Percentiles rank a stretch among this genome's conserved stretches.
These are phyloP conservation scores for Parus major DNA, from an alignment of 2,113 vertebrate genomes.

Conservation along the genomic window DNA sequence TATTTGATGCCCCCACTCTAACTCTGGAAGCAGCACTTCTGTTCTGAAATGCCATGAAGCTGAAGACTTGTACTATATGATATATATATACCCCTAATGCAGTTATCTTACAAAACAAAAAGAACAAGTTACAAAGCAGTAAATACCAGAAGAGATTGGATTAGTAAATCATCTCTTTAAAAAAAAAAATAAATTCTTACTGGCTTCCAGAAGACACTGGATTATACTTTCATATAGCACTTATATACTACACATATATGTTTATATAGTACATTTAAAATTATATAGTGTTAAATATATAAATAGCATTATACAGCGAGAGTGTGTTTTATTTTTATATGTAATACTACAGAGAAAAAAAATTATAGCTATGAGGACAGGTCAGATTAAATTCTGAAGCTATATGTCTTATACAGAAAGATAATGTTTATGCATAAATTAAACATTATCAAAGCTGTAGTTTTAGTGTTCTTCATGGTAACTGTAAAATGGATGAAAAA, in stretches of 20 bases:
- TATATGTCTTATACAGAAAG: background rate
- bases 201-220: background rate
- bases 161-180: background rate
- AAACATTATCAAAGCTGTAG: background rate
- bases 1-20: slow-evolving; percentile 7
- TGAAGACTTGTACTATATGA: background rate
- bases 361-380: background rate
- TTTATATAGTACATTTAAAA: background rate
- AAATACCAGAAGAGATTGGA: background rate
- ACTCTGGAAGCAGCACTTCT: background rate
- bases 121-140: background rate
- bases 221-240: background rate
- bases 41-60: background rate
- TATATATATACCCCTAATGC: background rate
- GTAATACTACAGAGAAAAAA: background rate
- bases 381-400: slow-evolving; percentile 19
- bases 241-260: background rate
- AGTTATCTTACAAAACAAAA: background rate
- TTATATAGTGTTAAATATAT: background rate
- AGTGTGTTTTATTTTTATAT: background rate
- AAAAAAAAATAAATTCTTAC: background rate
- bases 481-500: background rate
- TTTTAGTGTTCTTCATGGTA: background rate
- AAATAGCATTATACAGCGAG: background rate
- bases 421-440: background rate